These are phyloP conservation scores for Acleris cristana DNA, from an alignment of 2,888 invertebrate species.

Conservation along the genomic window DNA sequence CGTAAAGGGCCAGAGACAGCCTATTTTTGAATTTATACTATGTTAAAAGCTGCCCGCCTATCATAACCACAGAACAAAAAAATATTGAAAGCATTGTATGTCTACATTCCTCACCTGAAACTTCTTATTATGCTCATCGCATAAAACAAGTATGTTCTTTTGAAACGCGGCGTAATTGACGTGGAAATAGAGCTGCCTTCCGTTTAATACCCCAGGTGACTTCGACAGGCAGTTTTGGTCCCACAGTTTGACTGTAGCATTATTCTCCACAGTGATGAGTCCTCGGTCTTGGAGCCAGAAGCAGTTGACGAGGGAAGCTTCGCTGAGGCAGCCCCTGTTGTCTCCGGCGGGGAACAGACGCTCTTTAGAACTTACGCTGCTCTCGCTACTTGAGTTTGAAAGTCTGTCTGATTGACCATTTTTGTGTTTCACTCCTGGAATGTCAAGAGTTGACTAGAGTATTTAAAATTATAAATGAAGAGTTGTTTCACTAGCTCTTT, in stretches of 20 bases:
- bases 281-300: slow-evolving; percentile 64
- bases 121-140: slow-evolving; percentile 63
- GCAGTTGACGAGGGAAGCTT: slow-evolving; percentile 64
- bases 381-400: slow-evolving; percentile 65
- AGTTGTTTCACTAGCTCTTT: no score
- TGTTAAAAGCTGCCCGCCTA: no score
- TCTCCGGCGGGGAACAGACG: slow-evolving; percentile 60
- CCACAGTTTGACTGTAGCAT: slow-evolving; percentile 74
- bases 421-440: slow-evolving; percentile 62
- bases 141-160: slow-evolving; percentile 67
- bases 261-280: slow-evolving; percentile 69
- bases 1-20: no score
- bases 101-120: slow-evolving; percentile 63
- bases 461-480: background rate
- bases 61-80: no score
- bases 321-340: slow-evolving; percentile 53
- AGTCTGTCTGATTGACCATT: slow-evolving; percentile 55
- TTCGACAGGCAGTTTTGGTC: slow-evolving; percentile 53
- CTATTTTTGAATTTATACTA: no score
- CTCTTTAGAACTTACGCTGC: slow-evolving; percentile 59
- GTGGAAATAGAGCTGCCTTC: slow-evolving; percentile 61
- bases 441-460: background rate
- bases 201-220: slow-evolving; percentile 60
- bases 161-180: slow-evolving; percentile 65
- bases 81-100: background rate